A percentile compares a stretch with the other conserved stretches of the same genome.
phyloP scores from a whole-genome alignment of 2,888 invertebrate genomes.

The Megastigmus dorsalis region DNA sequence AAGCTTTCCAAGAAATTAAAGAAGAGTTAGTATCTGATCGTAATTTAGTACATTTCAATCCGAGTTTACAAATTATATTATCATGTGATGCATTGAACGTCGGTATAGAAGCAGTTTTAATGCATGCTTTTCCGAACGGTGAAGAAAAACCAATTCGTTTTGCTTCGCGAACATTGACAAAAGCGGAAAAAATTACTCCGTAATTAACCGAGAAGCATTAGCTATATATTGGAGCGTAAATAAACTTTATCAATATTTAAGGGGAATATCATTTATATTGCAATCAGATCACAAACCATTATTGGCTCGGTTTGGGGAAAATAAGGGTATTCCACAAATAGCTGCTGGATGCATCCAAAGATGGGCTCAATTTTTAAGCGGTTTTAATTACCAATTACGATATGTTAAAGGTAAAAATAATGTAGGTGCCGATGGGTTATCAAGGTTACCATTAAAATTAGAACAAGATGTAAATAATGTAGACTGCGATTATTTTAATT shows the following conservation, averaged over 20 bases:
- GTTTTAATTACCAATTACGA: no score
- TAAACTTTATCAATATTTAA: conserved; percentile 67
- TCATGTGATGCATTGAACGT: no score
- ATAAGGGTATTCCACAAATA: conserved; percentile 64
- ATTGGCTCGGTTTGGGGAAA: conserved; percentile 61
- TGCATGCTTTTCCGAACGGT: conserved; percentile 59
- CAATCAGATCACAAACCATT: conserved; percentile 65
- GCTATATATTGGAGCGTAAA: conserved; percentile 65
- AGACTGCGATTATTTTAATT: conserved; percentile 49
- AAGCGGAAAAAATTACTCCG: conserved; percentile 64
- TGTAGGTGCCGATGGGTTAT: no score
- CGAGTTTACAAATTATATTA: conserved; percentile 30
- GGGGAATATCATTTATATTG: conserved; percentile 62
- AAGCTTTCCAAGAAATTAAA: no score
- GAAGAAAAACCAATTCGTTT: conserved; percentile 61
- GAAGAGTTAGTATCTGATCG: no score
- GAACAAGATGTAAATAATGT: conserved; percentile 7
- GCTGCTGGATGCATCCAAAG: conserved; percentile 64
- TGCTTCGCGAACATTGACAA: conserved; percentile 61
- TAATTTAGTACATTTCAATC: conserved; percentile 1
- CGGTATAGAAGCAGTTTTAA: no score
- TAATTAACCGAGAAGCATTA: conserved; percentile 65
- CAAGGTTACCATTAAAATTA: conserved; percentile 41
- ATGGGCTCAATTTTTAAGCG: conserved; percentile 60
- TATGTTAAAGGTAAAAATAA: no score